Percentiles rank a stretch among this genome's conserved stretches.
These are phyloP conservation scores for Hetaerina titia DNA, from an alignment of 2,888 invertebrate species.

Conservation along the genomic window DNA sequence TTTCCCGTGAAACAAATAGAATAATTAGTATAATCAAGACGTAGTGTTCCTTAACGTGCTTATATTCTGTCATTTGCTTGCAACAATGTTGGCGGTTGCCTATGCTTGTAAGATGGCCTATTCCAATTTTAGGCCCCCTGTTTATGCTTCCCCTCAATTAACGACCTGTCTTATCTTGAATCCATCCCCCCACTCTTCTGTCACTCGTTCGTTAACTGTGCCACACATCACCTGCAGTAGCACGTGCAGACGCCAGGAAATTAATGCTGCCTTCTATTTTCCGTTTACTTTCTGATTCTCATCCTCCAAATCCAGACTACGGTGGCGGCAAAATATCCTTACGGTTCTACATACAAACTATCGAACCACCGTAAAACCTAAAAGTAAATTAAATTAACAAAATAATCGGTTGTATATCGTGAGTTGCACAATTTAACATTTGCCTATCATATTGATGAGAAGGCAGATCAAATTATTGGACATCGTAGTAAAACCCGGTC, in stretches of 20 bases:
- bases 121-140: background rate
- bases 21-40: no score
- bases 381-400: no score
- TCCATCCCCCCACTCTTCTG: background rate
- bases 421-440: no score
- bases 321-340: background rate
- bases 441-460: no score
- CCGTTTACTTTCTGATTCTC: background rate
- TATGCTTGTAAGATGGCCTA: background rate
- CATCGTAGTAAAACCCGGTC: no score
- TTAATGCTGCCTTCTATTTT: background rate
- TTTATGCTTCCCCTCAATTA: background rate
- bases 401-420: no score
- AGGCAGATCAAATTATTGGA: no score
- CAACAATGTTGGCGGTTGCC: no score
- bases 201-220: background rate
- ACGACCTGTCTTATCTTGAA: background rate
- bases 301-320: background rate
- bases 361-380: background rate
- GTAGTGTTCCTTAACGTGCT: no score
- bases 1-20: no score
- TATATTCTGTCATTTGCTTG: no score
- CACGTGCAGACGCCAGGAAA: slow-evolving; percentile 17
- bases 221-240: background rate
- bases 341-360: background rate